Conservation (phyloP, 2,888 invertebrate species). For the Megamerina dolium region DNA sequence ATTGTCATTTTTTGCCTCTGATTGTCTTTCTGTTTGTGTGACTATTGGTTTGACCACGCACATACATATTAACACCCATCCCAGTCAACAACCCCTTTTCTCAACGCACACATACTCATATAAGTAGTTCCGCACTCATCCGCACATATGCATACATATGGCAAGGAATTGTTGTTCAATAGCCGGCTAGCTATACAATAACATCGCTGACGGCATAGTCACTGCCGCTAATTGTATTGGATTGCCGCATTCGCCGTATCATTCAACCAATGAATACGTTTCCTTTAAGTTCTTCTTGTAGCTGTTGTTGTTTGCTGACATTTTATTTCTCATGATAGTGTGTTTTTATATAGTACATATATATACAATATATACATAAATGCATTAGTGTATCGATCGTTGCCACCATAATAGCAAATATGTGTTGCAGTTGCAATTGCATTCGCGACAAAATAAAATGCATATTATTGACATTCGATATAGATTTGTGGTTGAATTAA, state of each 20-base stretch:
- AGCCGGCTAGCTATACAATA: too few relatives aligned
- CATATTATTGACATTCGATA: slow-evolving; percentile 31
- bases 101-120: slow-evolving; percentile 13
- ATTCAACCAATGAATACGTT: slow-evolving; percentile 8
- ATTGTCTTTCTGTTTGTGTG: too few relatives aligned
- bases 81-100: slow-evolving; percentile 3
- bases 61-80: too few relatives aligned
- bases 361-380: too few relatives aligned
- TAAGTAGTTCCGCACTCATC: slow-evolving; percentile 14
- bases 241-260: background rate
- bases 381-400: slow-evolving; percentile 6
- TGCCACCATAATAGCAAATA: slow-evolving; percentile 2
- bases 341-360: too few relatives aligned
- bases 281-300: background rate
- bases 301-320: background rate
- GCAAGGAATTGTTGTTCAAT: too few relatives aligned
- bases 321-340: too few relatives aligned
- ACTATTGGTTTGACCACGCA: too few relatives aligned
- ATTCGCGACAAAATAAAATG: background rate
- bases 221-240: background rate
- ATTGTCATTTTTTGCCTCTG: too few relatives aligned
- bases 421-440: background rate
- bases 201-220: too few relatives aligned
- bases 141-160: slow-evolving; percentile 22
- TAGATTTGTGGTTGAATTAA: slow-evolving; percentile 28